These are phyloP conservation scores for mouse (Mus musculus) DNA, from an alignment of 2,113 vertebrate genomes.

Conservation along the genomic window DNA sequence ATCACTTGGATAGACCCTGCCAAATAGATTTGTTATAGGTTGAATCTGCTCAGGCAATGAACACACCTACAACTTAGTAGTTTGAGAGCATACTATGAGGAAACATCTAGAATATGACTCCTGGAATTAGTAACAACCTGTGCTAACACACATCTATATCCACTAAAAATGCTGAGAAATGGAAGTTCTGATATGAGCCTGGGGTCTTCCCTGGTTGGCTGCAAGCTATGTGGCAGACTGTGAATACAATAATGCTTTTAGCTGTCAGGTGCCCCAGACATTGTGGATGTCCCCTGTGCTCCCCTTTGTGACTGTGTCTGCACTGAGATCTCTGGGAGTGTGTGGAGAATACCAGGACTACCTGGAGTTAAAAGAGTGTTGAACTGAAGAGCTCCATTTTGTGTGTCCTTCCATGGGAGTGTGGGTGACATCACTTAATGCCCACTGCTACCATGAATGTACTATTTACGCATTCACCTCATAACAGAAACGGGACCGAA, in stretches of 20 bases:
- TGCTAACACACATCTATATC: background rate
- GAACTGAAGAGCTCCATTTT: background rate
- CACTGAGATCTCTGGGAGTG: background rate
- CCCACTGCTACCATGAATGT: background rate
- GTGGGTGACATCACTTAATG: background rate
- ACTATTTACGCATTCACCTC: background rate
- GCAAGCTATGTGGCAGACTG: background rate
- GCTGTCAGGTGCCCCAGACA: background rate
- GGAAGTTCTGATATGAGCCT: background rate
- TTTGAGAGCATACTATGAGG: background rate
- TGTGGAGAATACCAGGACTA: background rate
- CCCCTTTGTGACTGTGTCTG: background rate
- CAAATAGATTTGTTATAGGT: background rate
- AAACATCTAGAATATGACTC: background rate
- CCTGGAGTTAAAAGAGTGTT: background rate
- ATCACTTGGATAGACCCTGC: background rate
- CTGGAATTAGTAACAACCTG: background rate
- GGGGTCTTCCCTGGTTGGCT: background rate
- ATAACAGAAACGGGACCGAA: background rate
- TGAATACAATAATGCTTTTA: background rate
- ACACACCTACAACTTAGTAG: background rate
- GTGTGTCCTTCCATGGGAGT: background rate
- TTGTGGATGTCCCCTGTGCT: background rate
- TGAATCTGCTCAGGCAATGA: background rate
- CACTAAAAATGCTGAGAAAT: background rate